Percentiles rank a stretch among this genome's conserved stretches.
Conservation (phyloP, 2,113 vertebrate species). For the Onychostoma macrolepis region DNA sequence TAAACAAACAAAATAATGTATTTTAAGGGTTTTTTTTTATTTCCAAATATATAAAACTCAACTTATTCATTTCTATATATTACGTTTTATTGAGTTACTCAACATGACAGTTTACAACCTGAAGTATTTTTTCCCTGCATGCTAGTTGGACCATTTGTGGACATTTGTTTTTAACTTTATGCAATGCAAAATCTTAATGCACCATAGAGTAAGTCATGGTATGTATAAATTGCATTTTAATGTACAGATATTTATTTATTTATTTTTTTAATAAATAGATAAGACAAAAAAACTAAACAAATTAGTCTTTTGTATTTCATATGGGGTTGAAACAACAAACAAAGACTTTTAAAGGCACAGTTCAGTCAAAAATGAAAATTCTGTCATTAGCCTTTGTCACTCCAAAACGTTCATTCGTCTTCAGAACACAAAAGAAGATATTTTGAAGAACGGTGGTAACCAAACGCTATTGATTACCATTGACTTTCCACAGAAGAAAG, state of each 20-base stretch:
- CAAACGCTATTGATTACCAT: neutral
- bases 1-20: too few relatives aligned
- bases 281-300: neutral
- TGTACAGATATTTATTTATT: too few relatives aligned
- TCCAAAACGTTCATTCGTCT: neutral
- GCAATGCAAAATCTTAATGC: neutral
- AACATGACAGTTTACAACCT: too few relatives aligned
- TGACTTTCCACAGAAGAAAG: neutral
- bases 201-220: neutral
- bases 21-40: too few relatives aligned
- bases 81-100: too few relatives aligned
- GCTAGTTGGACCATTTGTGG: too few relatives aligned
- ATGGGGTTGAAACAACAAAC: neutral
- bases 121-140: too few relatives aligned
- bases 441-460: neutral
- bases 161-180: neutral
- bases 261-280: neutral
- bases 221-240: neutral
- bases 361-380: neutral
- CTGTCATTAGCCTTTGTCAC: neutral
- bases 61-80: too few relatives aligned
- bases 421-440: too few relatives aligned
- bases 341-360: neutral
- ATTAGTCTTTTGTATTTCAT: neutral
- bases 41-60: too few relatives aligned